Base-by-base conservation (phyloP, 2,113 vertebrate genomes). In the Serinus canaria region DNA sequence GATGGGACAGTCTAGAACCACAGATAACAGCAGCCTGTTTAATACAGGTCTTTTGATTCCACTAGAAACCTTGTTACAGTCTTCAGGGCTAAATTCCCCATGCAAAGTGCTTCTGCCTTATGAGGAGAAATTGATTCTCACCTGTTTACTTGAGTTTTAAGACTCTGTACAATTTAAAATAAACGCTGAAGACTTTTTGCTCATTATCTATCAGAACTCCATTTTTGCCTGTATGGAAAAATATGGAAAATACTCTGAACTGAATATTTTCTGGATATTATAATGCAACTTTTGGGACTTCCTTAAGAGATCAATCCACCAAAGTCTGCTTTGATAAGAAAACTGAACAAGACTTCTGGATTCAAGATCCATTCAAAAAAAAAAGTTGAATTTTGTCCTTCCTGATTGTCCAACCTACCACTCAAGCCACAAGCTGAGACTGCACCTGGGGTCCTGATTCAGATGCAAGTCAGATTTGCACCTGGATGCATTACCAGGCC, bases 41-140 rank as follows among this genome's bases (percentile, higher is more conserved):
- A 75, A 55, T 6, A 56, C 4, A 19, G 46, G 16, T 39, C 19
- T 13, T 23, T 2, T 0, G 1, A 58, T 44, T 41, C 22, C 30
- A n/a, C 17, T 21, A 49, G 24, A 79, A 92, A 68, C 9, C 70
- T 53, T 50, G 1, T 22, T 41, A 25, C 10, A n/a, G 13, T 11
- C 35, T 24, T 30, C 77, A 60, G 15, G 11, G 10, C 39, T 35
- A 19, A 74, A n/a, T 41, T 72, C 16, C 21, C 23, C 53, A 44
- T 14, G 14, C 11, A 41, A 27, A 28, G 19, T 63, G 4, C 46
- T 78, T 84, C 60, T 68, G 47, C 10, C 21, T 49, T 25, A 31
- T 3, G 2, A 74, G 64, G 59, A 88, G 27, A 67, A 69, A 28
- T 14, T 22, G 2, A 5, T 43, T 77, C 53, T 47, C 43, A 41